Evolutionary conservation across 2,888 invertebrate species (phyloP), one percentile per base, ranked within the genome.

Genomic region (Psylliodes chrysocephalus): DNA sequence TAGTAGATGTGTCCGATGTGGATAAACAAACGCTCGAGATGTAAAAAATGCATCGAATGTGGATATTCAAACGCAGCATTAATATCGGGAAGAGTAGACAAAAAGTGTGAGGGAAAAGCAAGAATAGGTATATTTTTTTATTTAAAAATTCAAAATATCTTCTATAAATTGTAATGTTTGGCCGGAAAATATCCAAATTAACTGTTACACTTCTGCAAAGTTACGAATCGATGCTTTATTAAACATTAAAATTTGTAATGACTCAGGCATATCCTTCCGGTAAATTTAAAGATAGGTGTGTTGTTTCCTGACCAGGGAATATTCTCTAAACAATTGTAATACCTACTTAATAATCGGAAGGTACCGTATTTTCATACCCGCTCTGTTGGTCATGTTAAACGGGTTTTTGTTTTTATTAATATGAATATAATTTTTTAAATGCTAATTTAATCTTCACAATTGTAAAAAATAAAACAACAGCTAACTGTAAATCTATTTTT

Each of bases 301-400:
- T 28, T n/a, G 17, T 15, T 51, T 51, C 51, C 51, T 51, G 51
- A 51, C 7, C 4, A 1, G 18, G 17, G 2, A 51, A 7, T 33
- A 28, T 19, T 52, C 25, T 10, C 7, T 18, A n/a, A n/a, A 40
- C 18, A 33, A 51, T 51, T 51, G 33, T 17, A 33, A 8, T 44
- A 18, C 6, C 10, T 12, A 14, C 6, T n/a, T 30, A 17, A 33
- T 33, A 51, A 12, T 30, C 33, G 7, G 14, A 19, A 46, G n/a
- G 10, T 51, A 51, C 51, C 33, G 51, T 51, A 25, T 12, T 12
- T 47, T 51, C n/a, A 2, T 33, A n/a, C 33, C 4, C 33, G 51
- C 33, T 51, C 51, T 51, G 51, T 18, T 51, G 18, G 15, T 2
- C 51, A 51, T 51, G 30, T 33, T 17, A 51, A 51, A 19, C 51